phyloP scores from a whole-genome alignment of 1,140 invertebrate genomes.

The Prorops nasuta region DNA sequence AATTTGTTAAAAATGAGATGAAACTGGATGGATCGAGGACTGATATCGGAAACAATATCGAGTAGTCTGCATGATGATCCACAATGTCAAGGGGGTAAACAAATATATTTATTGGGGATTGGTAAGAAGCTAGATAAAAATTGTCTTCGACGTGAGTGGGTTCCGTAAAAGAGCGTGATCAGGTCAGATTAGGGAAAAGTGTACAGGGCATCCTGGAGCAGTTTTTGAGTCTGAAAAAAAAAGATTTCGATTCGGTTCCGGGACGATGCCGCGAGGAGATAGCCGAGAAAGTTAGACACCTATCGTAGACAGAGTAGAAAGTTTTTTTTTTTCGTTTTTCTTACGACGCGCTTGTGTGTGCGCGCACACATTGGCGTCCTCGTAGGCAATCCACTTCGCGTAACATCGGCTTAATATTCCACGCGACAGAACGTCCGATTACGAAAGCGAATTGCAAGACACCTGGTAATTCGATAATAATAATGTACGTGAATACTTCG shows the following conservation, averaged over 20 bases:
- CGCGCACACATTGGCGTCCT: not conserved
- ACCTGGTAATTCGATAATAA: constrained; percentile 38
- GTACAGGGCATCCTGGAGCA: too few relatives aligned
- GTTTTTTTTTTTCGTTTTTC: constrained; percentile 12
- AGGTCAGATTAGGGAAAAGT: too few relatives aligned
- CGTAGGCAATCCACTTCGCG: constrained; percentile 6
- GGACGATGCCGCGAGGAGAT: constrained; percentile 19
- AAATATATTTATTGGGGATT: too few relatives aligned
- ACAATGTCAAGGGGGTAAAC: too few relatives aligned
- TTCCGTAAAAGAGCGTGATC: too few relatives aligned
- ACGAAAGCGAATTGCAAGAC: constrained; percentile 28
- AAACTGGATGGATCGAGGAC: too few relatives aligned
- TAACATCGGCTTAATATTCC: constrained; percentile 37
- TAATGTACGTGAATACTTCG: constrained; percentile 15
- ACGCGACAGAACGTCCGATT: constrained; percentile 24
- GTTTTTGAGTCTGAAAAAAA: too few relatives aligned
- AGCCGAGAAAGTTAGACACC: constrained; percentile 28
- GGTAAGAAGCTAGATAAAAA: too few relatives aligned
- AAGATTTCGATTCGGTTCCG: constrained; percentile 21
- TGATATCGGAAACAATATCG: too few relatives aligned
- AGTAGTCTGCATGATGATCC: too few relatives aligned
- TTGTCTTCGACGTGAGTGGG: too few relatives aligned
- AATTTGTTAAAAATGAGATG: too few relatives aligned
- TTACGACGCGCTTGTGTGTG: not conserved
- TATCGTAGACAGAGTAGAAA: constrained; percentile 25